Percentiles rank a stretch among this genome's conserved stretches.
phyloP scores from a whole-genome alignment of 1,140 invertebrate genomes.

The Drepana arcuata region DNA sequence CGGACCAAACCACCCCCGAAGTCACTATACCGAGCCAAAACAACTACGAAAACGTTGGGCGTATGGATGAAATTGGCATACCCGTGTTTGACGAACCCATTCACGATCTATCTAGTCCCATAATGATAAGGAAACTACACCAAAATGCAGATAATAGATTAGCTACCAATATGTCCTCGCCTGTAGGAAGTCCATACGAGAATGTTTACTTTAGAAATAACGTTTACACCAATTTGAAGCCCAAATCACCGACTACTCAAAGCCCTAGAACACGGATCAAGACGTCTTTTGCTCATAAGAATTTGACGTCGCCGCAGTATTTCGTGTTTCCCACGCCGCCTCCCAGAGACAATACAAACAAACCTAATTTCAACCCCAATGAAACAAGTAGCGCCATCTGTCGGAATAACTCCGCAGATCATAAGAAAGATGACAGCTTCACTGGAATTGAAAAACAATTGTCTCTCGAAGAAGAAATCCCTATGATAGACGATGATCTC shows the following conservation, averaged over 20 bases:
- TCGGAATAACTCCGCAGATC: no score
- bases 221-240: slow-evolving; percentile 44
- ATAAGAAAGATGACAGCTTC: slow-evolving; percentile 23
- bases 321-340: slow-evolving; percentile 66
- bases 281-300: slow-evolving; percentile 70
- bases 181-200: slow-evolving; percentile 70
- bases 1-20: slow-evolving; percentile 40
- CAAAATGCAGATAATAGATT: slow-evolving; percentile 24
- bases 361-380: slow-evolving; percentile 34
- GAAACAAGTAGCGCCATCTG: no score
- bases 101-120: slow-evolving; percentile 42
- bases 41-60: slow-evolving; percentile 60
- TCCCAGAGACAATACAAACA: slow-evolving; percentile 29
- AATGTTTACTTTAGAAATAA: slow-evolving; percentile 65
- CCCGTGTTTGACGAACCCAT: slow-evolving; percentile 42
- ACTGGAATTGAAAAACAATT: slow-evolving; percentile 65
- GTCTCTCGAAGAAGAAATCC: slow-evolving; percentile 69
- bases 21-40: slow-evolving; percentile 37
- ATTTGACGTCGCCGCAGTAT: slow-evolving; percentile 60
- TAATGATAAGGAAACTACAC: slow-evolving; percentile 60
- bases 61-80: slow-evolving; percentile 62
- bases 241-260: slow-evolving; percentile 71
- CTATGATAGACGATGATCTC: slow-evolving; percentile 68
- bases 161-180: slow-evolving; percentile 22
- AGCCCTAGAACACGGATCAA: slow-evolving; percentile 76